Conservation (phyloP, 1,140 invertebrate species). For the Caerostris extrusa region DNA sequence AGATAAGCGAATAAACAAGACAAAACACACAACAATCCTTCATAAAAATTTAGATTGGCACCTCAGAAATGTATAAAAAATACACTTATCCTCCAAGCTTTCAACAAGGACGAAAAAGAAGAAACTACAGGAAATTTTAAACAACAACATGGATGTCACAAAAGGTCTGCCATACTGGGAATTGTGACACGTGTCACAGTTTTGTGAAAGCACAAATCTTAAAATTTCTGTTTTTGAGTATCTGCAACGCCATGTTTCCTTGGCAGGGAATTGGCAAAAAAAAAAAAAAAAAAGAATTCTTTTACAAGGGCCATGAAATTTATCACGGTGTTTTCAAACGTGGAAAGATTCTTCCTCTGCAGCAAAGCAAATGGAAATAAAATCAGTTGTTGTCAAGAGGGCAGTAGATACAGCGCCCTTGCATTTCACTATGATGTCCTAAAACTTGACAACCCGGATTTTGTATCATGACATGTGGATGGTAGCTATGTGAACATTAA, state of each 20-base stretch:
- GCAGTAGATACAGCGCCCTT: background rate
- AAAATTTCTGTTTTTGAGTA: background rate
- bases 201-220: background rate
- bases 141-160: background rate
- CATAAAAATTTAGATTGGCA: too few species aligned
- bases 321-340: conserved; percentile 12
- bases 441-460: background rate
- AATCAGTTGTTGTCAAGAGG: conserved; percentile 19
- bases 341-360: background rate
- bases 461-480: background rate
- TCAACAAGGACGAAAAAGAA: background rate
- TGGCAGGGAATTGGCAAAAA: background rate
- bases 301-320: background rate
- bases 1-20: too few species aligned
- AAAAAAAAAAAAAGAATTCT: background rate
- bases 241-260: background rate
- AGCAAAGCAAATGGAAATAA: conserved; percentile 28
- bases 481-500: background rate
- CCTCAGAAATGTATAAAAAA: too few species aligned
- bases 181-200: background rate
- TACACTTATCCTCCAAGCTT: background rate
- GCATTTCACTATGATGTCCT: background rate
- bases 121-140: background rate
- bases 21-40: too few species aligned
- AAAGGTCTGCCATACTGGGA: background rate